Evolutionary conservation across 2,797 vertebrate genomes (phyloP), one percentile per base, ranked within the genome.

Genomic region (Bradypus variegatus): DNA sequence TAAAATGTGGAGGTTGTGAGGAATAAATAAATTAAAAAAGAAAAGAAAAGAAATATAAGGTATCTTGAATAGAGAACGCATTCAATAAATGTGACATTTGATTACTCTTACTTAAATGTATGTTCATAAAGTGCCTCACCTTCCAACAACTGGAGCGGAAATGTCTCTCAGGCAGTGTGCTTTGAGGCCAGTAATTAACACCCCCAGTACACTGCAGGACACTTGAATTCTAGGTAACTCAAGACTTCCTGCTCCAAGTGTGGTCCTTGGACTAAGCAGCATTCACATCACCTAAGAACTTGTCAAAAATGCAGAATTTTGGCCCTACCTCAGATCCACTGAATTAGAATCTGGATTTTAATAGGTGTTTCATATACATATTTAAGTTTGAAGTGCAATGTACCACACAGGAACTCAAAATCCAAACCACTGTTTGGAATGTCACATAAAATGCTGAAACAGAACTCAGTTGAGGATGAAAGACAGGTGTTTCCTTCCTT

Each of bases 401-500:
- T 6, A 45, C 41, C 50, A 33, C 41, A 64, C 55, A 41, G 50
- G 70, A 31, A 81, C 45, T 53, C 58, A 29, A 16, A 6, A 65
- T 18, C 85, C 77, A 92, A 6, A 48, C 12, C 50, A 55, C 69
- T 81, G 50, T 29, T 72, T 11, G 73, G 80, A 5, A 27, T 10
- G 64, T 70, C 62, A 13, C 2, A 29, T 53, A 91, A 95, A 95
- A 95, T n/a, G 53, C 77, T 85, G 62, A 65, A 48, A 55, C 78
- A 90, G 89, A 91, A 36, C 75, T 94, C 92, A 50, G 93, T 6
- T 11, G 75, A 41, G 78, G 19, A 82, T 91, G 87, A 80, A 50
- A 50, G 50, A 11, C 50, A 50, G 50, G 8, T 50, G 14, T 50
- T 50, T 11, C 50, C 50, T 50, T 50, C 50, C 50, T 50, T 50